These are phyloP conservation scores for Porites lutea DNA, from an alignment of 64 coral and sea anemone genomes.

Conservation along the genomic window DNA sequence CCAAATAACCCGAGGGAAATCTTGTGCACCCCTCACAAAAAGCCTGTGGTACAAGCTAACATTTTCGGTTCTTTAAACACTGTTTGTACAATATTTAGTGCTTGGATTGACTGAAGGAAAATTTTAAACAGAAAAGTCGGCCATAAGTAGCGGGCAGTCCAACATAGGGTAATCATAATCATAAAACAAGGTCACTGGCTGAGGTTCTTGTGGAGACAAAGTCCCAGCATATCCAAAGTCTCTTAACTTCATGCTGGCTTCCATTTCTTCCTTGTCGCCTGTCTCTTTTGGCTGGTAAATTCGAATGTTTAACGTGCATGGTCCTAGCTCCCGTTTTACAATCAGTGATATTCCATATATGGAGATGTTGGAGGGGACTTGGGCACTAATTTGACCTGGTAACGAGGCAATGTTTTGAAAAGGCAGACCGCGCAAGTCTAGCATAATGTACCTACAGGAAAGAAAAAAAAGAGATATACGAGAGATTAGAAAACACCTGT, in stretches of 20 bases:
- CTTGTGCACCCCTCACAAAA: no score
- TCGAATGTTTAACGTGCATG: constrained; percentile 31
- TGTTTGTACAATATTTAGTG: no score
- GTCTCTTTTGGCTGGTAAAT: constrained; percentile 29
- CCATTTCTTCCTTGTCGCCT: constrained; percentile 53
- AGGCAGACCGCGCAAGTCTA: constrained; percentile 21
- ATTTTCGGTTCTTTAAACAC: no score
- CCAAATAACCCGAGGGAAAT: no score
- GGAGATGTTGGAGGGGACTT: constrained; percentile 51
- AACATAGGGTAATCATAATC: constrained; percentile 84
- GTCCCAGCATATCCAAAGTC: constrained; percentile 76
- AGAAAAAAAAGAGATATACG: not conserved
- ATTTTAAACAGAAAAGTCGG: constrained; percentile 34
- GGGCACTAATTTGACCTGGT: constrained; percentile 22
- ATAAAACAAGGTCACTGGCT: constrained; percentile 63
- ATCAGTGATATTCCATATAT: constrained; percentile 71
- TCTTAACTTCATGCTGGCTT: constrained; percentile 35
- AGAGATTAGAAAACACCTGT: no score
- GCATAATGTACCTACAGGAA: constrained; percentile 7
- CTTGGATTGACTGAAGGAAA: no score
- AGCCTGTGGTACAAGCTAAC: no score
- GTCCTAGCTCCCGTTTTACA: constrained; percentile 48
- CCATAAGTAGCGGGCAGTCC: constrained; percentile 76
- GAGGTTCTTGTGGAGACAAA: constrained; percentile 16
- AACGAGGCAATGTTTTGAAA: not conserved